phyloP scores from a whole-genome alignment of 2,888 invertebrate genomes.

The Pharmacophagus antenor region DNA sequence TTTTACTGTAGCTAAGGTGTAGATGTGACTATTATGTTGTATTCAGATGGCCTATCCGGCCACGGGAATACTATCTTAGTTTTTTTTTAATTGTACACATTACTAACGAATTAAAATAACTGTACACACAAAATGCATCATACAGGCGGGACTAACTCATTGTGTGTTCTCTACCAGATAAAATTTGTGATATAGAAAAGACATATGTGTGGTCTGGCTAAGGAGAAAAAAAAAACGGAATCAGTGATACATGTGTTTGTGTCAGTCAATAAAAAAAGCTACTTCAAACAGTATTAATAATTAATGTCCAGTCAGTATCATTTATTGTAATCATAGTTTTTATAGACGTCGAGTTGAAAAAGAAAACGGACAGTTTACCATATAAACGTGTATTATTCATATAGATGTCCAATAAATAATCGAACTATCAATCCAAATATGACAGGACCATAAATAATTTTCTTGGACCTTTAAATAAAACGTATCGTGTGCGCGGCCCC shows the following conservation, averaged over 20 bases:
- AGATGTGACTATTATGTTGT: too few relatives aligned
- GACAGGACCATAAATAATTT: neutral
- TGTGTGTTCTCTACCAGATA: too few relatives aligned
- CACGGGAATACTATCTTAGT: too few relatives aligned
- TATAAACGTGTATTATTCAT: constrained; percentile 6
- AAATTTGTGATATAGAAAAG: too few relatives aligned
- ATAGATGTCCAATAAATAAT: constrained; percentile 9
- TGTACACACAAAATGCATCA: too few relatives aligned
- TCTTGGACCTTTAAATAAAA: neutral
- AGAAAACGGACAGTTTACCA: constrained; percentile 2
- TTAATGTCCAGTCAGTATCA: constrained; percentile 5
- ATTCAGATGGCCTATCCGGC: too few relatives aligned
- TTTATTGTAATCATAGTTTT: neutral
- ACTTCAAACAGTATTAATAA: neutral
- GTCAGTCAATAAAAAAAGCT: neutral
- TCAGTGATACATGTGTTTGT: neutral
- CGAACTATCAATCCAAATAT: constrained; percentile 1
- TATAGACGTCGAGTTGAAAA: neutral
- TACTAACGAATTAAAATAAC: too few relatives aligned
- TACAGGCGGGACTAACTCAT: too few relatives aligned
- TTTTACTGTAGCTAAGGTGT: too few relatives aligned
- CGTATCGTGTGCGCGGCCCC: neutral
- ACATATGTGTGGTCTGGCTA: too few relatives aligned
- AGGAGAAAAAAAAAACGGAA: neutral
- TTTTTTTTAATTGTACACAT: too few relatives aligned